A percentile compares a stretch with the other conserved stretches of the same genome.
Conservation (phyloP, 2,113 vertebrate species). For the Centropus bengalensis region DNA sequence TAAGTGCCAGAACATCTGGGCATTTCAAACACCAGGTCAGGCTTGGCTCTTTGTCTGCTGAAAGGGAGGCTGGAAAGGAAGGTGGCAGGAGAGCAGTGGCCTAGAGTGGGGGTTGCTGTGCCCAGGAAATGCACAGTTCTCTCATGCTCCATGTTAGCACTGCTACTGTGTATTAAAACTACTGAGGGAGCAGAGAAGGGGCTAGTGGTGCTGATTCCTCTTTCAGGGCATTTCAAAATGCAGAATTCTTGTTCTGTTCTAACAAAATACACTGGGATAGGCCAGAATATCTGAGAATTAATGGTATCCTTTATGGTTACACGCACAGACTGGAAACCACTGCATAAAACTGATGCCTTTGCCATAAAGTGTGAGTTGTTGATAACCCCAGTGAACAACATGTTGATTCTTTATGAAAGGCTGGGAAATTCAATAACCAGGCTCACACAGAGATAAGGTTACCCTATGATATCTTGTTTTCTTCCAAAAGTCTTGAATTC, state of each 20-base stretch:
- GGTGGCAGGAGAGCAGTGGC: not conserved
- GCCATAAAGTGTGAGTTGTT: not conserved
- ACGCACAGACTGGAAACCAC: not conserved
- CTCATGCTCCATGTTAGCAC: not conserved
- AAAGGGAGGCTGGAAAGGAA: not conserved
- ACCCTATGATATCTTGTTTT: not conserved
- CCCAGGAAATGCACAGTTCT: not conserved
- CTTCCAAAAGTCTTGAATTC: not conserved
- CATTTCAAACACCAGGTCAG: not conserved
- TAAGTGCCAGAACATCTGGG: not conserved
- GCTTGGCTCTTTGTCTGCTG: not conserved
- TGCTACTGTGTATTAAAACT: not conserved
- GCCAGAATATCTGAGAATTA: not conserved
- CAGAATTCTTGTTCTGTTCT: not conserved
- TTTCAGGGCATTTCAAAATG: not conserved
- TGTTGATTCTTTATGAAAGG: not conserved
- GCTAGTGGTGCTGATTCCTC: rapidly evolving
- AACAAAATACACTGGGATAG: not conserved
- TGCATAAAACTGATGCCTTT: not conserved
- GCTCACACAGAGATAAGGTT: not conserved
- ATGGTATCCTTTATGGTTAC: not conserved
- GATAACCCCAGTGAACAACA: not conserved
- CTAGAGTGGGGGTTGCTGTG: not conserved
- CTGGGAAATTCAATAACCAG: not conserved
- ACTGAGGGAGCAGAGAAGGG: not conserved